A percentile compares a stretch with the other conserved stretches of the same genome.
phyloP scores from a whole-genome alignment of 2,113 vertebrate species.

The Corythaeola cristata region DNA sequence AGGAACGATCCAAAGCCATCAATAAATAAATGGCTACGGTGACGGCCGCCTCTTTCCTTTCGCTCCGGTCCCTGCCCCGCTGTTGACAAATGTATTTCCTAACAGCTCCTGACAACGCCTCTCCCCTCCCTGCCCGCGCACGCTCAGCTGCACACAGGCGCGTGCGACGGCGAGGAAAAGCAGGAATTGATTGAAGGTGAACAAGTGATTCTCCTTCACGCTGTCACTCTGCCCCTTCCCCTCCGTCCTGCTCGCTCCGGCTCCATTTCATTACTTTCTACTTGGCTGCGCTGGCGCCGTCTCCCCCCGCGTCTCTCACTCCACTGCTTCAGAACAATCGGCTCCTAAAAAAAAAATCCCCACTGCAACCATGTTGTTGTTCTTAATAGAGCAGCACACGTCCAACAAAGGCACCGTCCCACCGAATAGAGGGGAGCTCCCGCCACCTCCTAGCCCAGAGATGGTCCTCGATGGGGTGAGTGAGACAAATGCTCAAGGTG shows the following conservation, averaged over 20 bases:
- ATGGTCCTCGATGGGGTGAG: accelerated
- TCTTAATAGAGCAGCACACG: not conserved
- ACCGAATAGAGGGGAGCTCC: not conserved
- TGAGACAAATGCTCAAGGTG: not conserved
- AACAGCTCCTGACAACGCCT: constrained; percentile 55
- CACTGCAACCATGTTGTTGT: not conserved
- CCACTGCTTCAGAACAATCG: constrained; percentile 62
- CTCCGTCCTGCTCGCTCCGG: not conserved
- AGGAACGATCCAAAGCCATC: not conserved
- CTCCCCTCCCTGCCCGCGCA: not conserved
- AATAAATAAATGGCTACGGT: not conserved
- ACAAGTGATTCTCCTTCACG: constrained; percentile 78
- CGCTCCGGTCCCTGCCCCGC: not conserved
- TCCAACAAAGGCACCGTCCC: not conserved
- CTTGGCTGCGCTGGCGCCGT: not conserved
- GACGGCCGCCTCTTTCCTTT: not conserved
- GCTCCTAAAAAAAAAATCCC: not conserved
- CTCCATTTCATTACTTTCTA: constrained; percentile 23
- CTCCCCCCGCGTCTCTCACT: not conserved
- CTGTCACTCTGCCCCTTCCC: constrained; percentile 44
- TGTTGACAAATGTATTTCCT: constrained; percentile 66
- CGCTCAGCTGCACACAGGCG: not conserved
- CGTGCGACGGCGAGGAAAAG: not conserved
- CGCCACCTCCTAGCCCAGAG: not conserved
- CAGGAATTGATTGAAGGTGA: constrained; percentile 82